phyloP scores from a whole-genome alignment of 2,113 vertebrate genomes.

The Corythoichthys intestinalis region DNA sequence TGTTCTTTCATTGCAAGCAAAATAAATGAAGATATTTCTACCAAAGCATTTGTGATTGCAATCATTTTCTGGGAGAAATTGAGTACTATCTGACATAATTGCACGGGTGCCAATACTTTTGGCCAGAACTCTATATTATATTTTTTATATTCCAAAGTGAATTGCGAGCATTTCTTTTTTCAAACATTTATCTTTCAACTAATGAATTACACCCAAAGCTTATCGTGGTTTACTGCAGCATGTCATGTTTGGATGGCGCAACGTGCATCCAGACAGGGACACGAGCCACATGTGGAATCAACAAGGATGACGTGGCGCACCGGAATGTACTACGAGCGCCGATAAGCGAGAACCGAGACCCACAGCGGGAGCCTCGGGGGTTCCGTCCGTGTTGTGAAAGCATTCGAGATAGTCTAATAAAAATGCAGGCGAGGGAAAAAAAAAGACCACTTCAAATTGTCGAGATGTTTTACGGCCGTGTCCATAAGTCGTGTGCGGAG shows the following conservation, averaged over 20 bases:
- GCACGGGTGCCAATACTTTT: no score
- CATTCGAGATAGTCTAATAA: conserved; percentile 53
- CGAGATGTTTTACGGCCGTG: conserved; percentile 40
- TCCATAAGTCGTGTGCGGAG: conserved; percentile 46
- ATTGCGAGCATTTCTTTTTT: no score
- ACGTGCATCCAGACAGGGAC: conserved; percentile 34
- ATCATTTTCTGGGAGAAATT: no score
- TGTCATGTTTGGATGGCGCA: conserved; percentile 43
- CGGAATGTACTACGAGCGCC: conserved; percentile 54
- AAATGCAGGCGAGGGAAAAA: conserved; percentile 31
- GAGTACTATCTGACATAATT: no score
- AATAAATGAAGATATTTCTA: no score
- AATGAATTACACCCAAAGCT: conserved; percentile 33
- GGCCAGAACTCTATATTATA: no score
- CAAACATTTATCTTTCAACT: no score
- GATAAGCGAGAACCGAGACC: conserved; percentile 51
- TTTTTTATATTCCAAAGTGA: no score
- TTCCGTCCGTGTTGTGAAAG: conserved; percentile 52
- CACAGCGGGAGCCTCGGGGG: conserved; percentile 47
- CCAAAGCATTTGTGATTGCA: no score
- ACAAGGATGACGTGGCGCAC: conserved; percentile 39
- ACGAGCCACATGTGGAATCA: conserved; percentile 41
- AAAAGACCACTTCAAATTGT: conserved; percentile 30
- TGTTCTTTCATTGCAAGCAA: no score
- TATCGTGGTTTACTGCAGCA: conserved; percentile 45